Evolutionary conservation across 2,113 vertebrate species (phyloP).

Genomic region (Lycaon pictus): DNA sequence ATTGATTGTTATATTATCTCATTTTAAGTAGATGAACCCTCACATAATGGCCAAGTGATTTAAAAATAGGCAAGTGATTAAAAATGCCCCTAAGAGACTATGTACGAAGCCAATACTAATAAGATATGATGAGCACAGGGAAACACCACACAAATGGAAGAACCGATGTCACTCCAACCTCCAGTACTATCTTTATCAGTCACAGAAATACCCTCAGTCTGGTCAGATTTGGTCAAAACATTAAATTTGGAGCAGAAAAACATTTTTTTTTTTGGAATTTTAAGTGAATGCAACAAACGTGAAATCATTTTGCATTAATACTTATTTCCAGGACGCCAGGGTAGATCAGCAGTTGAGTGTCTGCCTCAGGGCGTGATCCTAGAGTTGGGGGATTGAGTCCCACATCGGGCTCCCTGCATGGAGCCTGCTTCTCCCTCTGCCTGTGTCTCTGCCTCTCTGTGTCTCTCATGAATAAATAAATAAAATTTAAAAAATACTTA

Average conservation of each 20-base stretch:
- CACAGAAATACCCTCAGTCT: neutral
- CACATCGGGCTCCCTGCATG: too few species aligned
- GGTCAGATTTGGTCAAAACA: neutral
- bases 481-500: neutral
- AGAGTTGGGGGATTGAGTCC: too few species aligned
- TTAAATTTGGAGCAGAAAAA: neutral
- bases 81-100: neutral
- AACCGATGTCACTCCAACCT: neutral
- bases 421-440: too few species aligned
- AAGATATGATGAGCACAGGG: neutral
- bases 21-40: conserved; percentile 52
- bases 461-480: too few species aligned
- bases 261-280: conserved; percentile 45
- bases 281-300: neutral
- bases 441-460: too few species aligned
- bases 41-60: neutral
- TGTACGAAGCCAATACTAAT: neutral
- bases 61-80: neutral
- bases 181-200: neutral
- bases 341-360: too few species aligned
- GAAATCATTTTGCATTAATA: neutral
- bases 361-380: too few species aligned
- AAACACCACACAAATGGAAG: neutral
- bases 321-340: neutral
- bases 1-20: neutral